A percentile compares a stretch with the other conserved stretches of the same genome.
Evolutionary conservation across 2,113 vertebrate species (phyloP).

Genomic region (Macroglossus sobrinus): DNA sequence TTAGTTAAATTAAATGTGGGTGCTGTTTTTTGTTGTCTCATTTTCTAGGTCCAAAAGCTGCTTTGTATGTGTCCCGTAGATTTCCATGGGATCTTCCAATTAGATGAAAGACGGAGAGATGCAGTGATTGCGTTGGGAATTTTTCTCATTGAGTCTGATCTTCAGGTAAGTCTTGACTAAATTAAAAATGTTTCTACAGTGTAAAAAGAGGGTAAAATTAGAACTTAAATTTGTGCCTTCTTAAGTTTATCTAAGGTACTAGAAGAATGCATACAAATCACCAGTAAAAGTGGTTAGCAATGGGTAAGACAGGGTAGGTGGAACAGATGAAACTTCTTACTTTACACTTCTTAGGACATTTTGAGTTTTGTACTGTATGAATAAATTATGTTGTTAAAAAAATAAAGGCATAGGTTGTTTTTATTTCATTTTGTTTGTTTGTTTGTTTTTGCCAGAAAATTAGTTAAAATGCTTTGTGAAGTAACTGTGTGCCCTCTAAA

Average conservation of each 20-base stretch:
- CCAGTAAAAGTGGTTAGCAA: background rate
- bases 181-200: background rate
- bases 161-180: constrained; percentile 86
- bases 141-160: constrained; percentile 94
- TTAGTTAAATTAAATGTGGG: background rate
- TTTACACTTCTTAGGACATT: background rate
- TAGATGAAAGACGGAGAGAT: constrained; percentile 95
- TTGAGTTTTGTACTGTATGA: background rate
- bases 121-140: constrained; percentile 95
- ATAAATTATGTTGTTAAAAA: background rate
- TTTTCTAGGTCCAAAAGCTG: constrained; percentile 92
- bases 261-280: background rate
- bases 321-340: background rate
- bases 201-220: background rate
- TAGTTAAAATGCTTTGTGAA: background rate
- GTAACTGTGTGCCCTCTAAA: background rate
- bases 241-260: background rate
- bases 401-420: background rate
- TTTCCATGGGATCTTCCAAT: constrained; percentile 92
- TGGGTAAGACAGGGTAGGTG: background rate
- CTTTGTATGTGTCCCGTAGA: constrained; percentile 98
- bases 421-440: background rate
- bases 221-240: background rate
- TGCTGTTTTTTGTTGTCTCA: background rate
- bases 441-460: background rate